A percentile compares a stretch with the other conserved stretches of the same genome.
These are phyloP conservation scores for Poeciliopsis retropinna DNA, from an alignment of 2,113 vertebrate genomes.

Conservation along the genomic window DNA sequence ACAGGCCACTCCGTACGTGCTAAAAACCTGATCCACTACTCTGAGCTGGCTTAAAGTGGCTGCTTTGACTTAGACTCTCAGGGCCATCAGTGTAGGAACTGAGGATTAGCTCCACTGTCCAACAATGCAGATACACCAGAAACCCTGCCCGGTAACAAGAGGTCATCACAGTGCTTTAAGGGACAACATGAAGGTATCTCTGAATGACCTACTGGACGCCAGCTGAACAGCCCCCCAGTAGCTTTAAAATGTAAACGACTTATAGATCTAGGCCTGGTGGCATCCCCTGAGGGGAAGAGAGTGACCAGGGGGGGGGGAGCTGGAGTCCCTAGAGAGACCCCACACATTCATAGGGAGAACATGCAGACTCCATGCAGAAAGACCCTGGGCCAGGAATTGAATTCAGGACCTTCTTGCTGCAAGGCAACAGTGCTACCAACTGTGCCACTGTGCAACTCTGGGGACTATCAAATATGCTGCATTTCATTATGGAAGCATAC, in stretches of 20 bases:
- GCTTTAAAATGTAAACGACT: slow-evolving; percentile 24
- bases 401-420: too few species aligned
- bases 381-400: too few species aligned
- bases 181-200: slow-evolving; percentile 1
- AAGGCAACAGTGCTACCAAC: too few species aligned
- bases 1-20: slow-evolving; percentile 18
- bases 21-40: slow-evolving; percentile 34
- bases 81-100: slow-evolving; percentile 9
- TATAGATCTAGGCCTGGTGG: not conserved
- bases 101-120: slow-evolving; percentile 26
- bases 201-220: not conserved
- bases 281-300: not conserved
- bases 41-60: slow-evolving; percentile 4
- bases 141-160: slow-evolving; percentile 42
- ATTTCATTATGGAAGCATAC: not conserved
- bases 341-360: too few species aligned
- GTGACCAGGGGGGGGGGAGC: not conserved
- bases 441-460: too few species aligned
- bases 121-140: not conserved
- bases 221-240: not conserved
- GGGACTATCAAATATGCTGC: not conserved
- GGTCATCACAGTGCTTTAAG: not conserved
- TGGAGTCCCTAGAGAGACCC: not conserved
- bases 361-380: too few species aligned
- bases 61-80: slow-evolving; percentile 12